phyloP scores from a whole-genome alignment of 2,113 vertebrate genomes.

The Serilophus lunatus region DNA sequence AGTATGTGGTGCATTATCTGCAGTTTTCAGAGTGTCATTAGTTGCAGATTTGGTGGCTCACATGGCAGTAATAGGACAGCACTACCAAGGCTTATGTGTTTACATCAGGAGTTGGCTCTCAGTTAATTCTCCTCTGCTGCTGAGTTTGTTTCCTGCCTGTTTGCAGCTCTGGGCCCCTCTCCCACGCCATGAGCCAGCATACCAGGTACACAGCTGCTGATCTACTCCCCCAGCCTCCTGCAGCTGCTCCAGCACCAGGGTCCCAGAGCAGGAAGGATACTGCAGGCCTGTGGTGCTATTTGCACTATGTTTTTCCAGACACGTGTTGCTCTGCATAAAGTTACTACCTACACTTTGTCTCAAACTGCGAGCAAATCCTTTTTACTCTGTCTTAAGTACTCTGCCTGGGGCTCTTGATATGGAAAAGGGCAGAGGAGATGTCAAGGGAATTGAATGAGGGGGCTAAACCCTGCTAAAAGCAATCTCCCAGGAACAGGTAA shows the following conservation, averaged over 20 bases:
- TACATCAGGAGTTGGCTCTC: not conserved
- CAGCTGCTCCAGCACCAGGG: not conserved
- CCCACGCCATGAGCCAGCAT: not conserved
- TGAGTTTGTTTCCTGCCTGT: not conserved
- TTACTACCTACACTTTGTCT: rapidly evolving
- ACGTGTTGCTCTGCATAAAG: rapidly evolving
- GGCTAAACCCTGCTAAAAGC: not conserved
- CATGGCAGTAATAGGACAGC: not conserved
- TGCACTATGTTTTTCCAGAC: not conserved
- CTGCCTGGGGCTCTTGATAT: not conserved
- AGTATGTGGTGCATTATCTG: not conserved
- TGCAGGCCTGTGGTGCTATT: not conserved
- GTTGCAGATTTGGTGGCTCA: not conserved
- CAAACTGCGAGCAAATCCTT: not conserved
- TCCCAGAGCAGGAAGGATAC: not conserved
- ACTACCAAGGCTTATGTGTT: not conserved
- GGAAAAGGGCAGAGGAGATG: not conserved
- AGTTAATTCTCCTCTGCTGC: not conserved
- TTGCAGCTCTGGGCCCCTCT: not conserved
- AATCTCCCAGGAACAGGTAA: not conserved
- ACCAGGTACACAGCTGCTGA: slow-evolving; percentile 26
- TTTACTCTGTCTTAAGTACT: not conserved
- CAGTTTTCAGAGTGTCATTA: not conserved
- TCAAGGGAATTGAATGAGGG: not conserved
- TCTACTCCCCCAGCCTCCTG: not conserved